Evolutionary conservation across 1,140 invertebrate species (phyloP), one percentile per base, ranked within the genome.

Genomic region (Delia radicum): DNA sequence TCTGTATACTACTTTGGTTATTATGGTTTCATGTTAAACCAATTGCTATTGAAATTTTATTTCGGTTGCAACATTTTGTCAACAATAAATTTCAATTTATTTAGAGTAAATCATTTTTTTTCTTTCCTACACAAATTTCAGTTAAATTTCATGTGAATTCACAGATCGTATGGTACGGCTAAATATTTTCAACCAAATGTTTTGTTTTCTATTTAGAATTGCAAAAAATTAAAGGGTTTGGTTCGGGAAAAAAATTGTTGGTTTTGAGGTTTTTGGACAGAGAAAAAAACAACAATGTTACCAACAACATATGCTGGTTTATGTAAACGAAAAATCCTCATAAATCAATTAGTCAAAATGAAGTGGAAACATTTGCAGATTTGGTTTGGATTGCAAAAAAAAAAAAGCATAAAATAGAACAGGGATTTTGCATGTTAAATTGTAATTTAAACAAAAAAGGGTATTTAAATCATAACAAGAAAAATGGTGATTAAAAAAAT

Each of bases 61-160:
- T 55, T 24, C 21, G n/a, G n/a, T 55, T 55, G 48, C n/a, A 55
- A 55, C 48, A 55, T 55, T 55, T 55, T 55, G 48, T 55, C n/a
- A 55, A 55, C 48, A 55, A 55, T 55, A 55, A 55, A 55, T 55
- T 55, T 55, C 48, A 55, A 55, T 55, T 55, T 55, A 55, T 55
- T 55, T 55, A 55, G 48, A 21, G 48, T 55, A 55, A 55, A 55
- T 24, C 48, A 55, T 55, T 55, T 55, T 55, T 55, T 21, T 21
- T 55, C 5, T 55, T 21, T 18, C 18, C 48, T 8, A n/a, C 33
- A 1, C 24, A 55, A 21, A 21, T 55, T 15, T 15, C 12, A 48
- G 12, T n/a, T 48, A n/a, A 48, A 48, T 48, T 48, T 48, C 1
- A 48, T n/a, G n/a, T n/a, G 24, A 55, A 55, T 55, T 21, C 3